Conservation (phyloP, 2,797 vertebrate species). For the Chiroxiphia lanceolata region DNA sequence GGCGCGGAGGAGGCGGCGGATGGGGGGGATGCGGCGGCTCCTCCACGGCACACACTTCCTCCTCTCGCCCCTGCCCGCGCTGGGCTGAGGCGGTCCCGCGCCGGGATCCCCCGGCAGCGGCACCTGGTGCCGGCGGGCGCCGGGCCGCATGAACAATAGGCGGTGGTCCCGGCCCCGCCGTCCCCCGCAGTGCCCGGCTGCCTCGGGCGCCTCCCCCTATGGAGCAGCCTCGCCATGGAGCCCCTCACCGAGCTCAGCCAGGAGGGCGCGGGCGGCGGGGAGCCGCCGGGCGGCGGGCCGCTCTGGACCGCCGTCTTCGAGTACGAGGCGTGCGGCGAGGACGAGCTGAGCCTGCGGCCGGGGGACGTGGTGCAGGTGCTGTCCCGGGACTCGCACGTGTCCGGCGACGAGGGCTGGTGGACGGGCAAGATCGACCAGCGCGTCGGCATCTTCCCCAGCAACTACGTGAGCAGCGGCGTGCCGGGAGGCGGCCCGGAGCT, state of each 20-base stretch:
- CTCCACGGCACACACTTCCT: not conserved
- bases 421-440: conserved; percentile 91
- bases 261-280: conserved; percentile 42
- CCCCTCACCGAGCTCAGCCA: conserved; percentile 84
- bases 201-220: conserved; percentile 79
- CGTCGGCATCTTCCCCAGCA: conserved; percentile 89
- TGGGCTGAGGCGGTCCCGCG: conserved; percentile 35
- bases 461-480: conserved; percentile 89
- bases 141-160: conserved; percentile 76
- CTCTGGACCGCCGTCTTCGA: conserved; percentile 96
- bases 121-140: not conserved
- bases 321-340: conserved; percentile 94
- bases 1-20: not conserved
- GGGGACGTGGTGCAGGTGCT: conserved; percentile 93
- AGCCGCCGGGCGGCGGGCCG: conserved; percentile 54
- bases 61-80: not conserved
- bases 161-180: conserved; percentile 63
- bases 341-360: conserved; percentile 92
- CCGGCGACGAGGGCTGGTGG: conserved; percentile 97
- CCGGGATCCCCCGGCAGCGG: not conserved
- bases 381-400: conserved; percentile 93
- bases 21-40: conserved; percentile 1
- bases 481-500: conserved; percentile 76
- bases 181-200: conserved; percentile 40
- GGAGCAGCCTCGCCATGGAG: conserved; percentile 92